Conservation (phyloP, 2,888 invertebrate genomes). For the Scaeva pyrastri region DNA sequence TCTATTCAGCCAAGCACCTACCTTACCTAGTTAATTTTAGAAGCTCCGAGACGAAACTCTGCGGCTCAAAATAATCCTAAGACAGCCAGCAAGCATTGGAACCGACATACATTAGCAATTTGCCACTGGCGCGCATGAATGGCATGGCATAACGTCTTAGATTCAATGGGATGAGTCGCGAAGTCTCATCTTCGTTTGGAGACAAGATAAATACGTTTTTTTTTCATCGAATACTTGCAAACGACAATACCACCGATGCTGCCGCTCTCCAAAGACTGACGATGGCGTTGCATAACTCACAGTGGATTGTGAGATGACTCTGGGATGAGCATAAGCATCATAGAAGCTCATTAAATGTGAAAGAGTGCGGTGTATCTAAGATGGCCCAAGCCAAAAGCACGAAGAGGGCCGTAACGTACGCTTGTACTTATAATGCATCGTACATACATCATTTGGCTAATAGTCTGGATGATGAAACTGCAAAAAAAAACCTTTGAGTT, state of each 20-base stretch:
- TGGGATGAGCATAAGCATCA: conserved; percentile 66
- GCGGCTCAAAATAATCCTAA: conserved; percentile 2
- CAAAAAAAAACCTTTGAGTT: neutral
- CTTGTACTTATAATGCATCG: neutral
- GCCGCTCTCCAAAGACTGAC: too few species aligned
- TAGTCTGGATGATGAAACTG: neutral
- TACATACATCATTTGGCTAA: conserved; percentile 9
- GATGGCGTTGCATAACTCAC: conserved; percentile 60
- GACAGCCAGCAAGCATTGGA: conserved; percentile 59
- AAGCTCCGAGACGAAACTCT: conserved; percentile 19
- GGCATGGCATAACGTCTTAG: conserved; percentile 64
- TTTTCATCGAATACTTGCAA: conserved; percentile 5
- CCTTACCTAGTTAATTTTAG: conserved; percentile 54
- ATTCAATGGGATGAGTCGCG: conserved; percentile 58
- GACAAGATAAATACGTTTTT: conserved; percentile 43
- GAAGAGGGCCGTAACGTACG: conserved; percentile 13
- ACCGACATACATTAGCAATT: conserved; percentile 66
- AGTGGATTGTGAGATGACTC: conserved; percentile 60
- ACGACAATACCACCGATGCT: conserved; percentile 15
- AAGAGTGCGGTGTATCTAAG: conserved; percentile 37
- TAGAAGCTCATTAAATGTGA: conserved; percentile 64
- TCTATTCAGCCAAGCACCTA: conserved; percentile 50
- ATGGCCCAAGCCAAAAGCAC: conserved; percentile 42
- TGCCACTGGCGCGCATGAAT: conserved; percentile 68
- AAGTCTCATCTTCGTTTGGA: conserved; percentile 35